Percentiles rank a stretch among this genome's conserved stretches.
These are phyloP conservation scores for Plebejus argus DNA, from an alignment of 2,888 invertebrate genomes.

Conservation along the genomic window DNA sequence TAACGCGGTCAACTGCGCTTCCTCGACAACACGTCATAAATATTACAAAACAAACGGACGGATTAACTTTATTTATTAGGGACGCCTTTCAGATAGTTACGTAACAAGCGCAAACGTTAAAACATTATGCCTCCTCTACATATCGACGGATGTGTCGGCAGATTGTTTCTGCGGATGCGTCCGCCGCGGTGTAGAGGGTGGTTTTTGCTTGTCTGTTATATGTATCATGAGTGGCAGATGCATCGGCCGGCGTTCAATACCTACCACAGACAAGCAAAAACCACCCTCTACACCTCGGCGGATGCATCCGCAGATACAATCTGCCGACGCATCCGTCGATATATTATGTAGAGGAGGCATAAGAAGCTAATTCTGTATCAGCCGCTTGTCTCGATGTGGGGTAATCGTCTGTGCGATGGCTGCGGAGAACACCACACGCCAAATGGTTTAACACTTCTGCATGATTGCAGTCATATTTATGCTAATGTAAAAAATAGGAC, in stretches of 20 bases:
- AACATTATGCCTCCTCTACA: too few relatives aligned
- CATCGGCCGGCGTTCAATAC: too few relatives aligned
- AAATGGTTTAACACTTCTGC: not conserved
- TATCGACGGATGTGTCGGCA: too few relatives aligned
- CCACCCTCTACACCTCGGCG: too few relatives aligned
- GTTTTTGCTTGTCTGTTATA: too few relatives aligned
- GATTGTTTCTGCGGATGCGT: too few relatives aligned
- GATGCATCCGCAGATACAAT: too few relatives aligned
- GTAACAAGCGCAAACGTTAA: not conserved
- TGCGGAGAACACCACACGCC: not conserved
- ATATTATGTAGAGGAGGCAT: too few relatives aligned
- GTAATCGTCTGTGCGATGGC: not conserved
- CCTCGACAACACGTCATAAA: constrained; percentile 13
- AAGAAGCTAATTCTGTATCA: not conserved
- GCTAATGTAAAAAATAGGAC: not conserved
- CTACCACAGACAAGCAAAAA: too few relatives aligned
- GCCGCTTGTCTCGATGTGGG: not conserved
- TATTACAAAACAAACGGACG: constrained; percentile 3
- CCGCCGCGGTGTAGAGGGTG: too few relatives aligned
- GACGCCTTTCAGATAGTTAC: not conserved
- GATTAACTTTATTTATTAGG: not conserved
- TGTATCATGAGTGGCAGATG: too few relatives aligned
- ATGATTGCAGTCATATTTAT: not conserved
- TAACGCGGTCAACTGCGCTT: constrained; percentile 8
- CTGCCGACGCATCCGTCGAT: too few relatives aligned